A percentile compares a stretch with the other conserved stretches of the same genome.
Evolutionary conservation across 92 coral and sea anemone genomes (phyloP).

Genomic region (Blastomussa wellsi): DNA sequence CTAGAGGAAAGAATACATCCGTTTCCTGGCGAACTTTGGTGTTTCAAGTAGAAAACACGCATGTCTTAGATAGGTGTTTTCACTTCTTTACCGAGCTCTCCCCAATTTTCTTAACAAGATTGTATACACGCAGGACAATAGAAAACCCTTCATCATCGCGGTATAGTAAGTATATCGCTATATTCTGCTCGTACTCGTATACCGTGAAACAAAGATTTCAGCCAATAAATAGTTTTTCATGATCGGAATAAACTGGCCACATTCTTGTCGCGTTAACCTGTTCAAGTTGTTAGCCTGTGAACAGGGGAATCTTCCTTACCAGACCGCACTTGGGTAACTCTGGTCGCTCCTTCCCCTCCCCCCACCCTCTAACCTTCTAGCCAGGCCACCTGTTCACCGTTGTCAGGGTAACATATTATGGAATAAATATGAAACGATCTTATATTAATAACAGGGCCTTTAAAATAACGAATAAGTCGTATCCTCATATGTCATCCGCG

Average conservation of each 20-base stretch:
- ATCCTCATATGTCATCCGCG: too few relatives aligned
- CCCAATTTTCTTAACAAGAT: not conserved
- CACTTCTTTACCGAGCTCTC: not conserved
- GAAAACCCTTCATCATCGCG: not conserved
- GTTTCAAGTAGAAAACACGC: not conserved
- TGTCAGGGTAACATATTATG: not conserved
- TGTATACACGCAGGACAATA: not conserved
- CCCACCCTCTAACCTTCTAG: not conserved
- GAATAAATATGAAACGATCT: not conserved
- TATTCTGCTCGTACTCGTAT: too few relatives aligned
- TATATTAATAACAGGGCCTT: not conserved
- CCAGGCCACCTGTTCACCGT: not conserved
- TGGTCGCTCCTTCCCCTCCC: not conserved
- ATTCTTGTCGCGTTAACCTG: too few relatives aligned
- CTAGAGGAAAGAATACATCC: conserved; percentile 22
- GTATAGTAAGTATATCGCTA: not conserved
- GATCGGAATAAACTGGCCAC: not conserved
- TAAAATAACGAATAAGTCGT: not conserved
- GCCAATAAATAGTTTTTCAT: too few relatives aligned
- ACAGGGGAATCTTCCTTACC: not conserved
- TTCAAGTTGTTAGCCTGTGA: not conserved
- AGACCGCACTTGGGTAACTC: not conserved
- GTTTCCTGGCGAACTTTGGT: too few relatives aligned
- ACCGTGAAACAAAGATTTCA: not conserved
- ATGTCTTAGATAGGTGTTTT: not conserved